A percentile compares a stretch with the other conserved stretches of the same genome.
Evolutionary conservation across 2,113 vertebrate genomes (phyloP).

Genomic region (Pseudorasbora parva): DNA sequence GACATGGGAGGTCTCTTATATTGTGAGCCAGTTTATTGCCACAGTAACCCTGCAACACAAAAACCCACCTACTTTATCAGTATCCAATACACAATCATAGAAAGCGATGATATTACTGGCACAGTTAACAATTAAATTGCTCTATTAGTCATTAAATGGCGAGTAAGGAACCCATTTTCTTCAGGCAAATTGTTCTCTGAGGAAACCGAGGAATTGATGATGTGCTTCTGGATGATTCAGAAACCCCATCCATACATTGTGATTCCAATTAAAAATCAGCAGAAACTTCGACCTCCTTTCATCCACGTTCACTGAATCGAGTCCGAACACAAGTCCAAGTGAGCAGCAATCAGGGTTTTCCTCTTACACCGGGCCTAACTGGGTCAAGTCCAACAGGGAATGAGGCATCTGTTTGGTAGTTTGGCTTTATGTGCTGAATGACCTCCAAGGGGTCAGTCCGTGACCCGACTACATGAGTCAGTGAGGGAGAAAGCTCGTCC

Average conservation of each 20-base stretch:
- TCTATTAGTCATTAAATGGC: background rate
- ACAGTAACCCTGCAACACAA: constrained; percentile 66
- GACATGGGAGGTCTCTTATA: constrained; percentile 49
- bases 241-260: constrained; percentile 20
- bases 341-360: constrained; percentile 18
- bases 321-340: background rate
- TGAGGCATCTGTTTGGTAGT: constrained; percentile 5
- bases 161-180: background rate
- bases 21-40: constrained; percentile 60
- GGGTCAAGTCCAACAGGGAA: background rate
- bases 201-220: background rate
- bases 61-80: constrained; percentile 6
- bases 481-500: background rate
- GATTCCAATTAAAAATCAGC: constrained; percentile 26
- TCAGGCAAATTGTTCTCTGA: background rate
- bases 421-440: constrained; percentile 22
- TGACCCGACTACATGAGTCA: constrained; percentile 37
- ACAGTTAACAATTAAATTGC: background rate
- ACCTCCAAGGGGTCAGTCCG: constrained; percentile 10
- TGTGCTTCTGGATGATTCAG: constrained; percentile 10
- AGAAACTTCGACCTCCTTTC: constrained; percentile 13
- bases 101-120: constrained; percentile 2
- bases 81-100: background rate
- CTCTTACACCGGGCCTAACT: background rate
- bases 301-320: background rate